Conservation (phyloP, 2,797 vertebrate species). For the Champsocephalus gunnari region DNA sequence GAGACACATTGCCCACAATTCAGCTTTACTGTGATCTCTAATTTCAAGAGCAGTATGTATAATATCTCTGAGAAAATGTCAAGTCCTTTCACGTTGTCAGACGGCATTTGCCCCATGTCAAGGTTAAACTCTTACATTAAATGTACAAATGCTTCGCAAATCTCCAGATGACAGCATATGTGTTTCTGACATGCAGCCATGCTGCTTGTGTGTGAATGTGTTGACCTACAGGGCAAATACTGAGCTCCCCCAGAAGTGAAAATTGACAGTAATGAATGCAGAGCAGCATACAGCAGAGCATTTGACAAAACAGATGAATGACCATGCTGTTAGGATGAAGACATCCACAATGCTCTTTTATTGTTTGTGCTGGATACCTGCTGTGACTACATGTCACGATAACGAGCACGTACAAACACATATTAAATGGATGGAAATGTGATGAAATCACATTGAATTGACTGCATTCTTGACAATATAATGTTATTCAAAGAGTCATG, state of each 20-base stretch:
- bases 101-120: slow-evolving; percentile 47
- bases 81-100: slow-evolving; percentile 28
- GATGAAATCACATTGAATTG: background rate
- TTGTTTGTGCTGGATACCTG: slow-evolving; percentile 19
- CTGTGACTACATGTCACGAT: slow-evolving; percentile 4
- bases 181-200: slow-evolving; percentile 48
- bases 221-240: slow-evolving; percentile 71
- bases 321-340: slow-evolving; percentile 63
- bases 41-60: slow-evolving; percentile 21
- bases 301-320: slow-evolving; percentile 50
- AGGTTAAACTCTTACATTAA: slow-evolving; percentile 62
- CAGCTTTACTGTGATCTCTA: background rate
- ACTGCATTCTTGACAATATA: background rate
- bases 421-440: slow-evolving; percentile 6
- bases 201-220: slow-evolving; percentile 59
- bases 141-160: slow-evolving; percentile 58
- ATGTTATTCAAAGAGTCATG: background rate
- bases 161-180: slow-evolving; percentile 56
- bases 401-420: background rate
- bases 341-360: slow-evolving; percentile 43
- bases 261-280: slow-evolving; percentile 83
- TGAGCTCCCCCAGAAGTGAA: slow-evolving; percentile 58
- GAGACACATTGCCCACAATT: slow-evolving; percentile 28
- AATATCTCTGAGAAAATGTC: slow-evolving; percentile 38
- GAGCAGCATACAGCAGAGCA: slow-evolving; percentile 59